Conservation (phyloP, 1,140 invertebrate species). For the Procambarus clarkii region DNA sequence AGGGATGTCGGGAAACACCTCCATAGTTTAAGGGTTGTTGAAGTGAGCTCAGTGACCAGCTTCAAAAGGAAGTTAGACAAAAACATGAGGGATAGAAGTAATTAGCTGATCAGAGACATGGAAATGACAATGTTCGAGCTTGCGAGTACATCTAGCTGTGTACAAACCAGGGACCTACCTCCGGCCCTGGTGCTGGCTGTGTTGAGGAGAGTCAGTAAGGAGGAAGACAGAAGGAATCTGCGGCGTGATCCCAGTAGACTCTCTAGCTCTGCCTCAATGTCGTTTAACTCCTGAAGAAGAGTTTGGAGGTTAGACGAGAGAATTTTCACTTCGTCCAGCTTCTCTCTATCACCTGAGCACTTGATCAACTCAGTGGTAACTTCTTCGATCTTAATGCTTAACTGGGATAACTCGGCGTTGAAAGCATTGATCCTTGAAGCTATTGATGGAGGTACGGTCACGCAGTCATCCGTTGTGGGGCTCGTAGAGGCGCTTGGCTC, state of each 20-base stretch:
- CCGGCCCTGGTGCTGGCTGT: background rate
- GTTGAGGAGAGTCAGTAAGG: constrained; percentile 17
- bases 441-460: background rate
- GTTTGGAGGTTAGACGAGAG: constrained; percentile 9
- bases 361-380: constrained; percentile 5
- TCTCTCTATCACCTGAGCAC: constrained; percentile 2
- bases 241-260: background rate
- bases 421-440: background rate
- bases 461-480: background rate
- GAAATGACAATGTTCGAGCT: too few relatives aligned
- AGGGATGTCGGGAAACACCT: too few relatives aligned
- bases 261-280: background rate
- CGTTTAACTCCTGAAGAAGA: background rate
- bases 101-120: too few relatives aligned
- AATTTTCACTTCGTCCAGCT: constrained; percentile 9
- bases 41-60: too few relatives aligned
- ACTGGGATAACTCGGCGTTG: background rate
- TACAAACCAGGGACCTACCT: constrained; percentile 15
- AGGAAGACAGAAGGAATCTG: constrained; percentile 29
- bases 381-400: background rate
- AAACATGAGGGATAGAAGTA: too few relatives aligned
- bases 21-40: too few relatives aligned
- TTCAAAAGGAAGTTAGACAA: too few relatives aligned
- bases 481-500: background rate
- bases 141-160: too few relatives aligned